These are phyloP conservation scores for Mormyrus iriodes DNA, from an alignment of 2,113 vertebrate genomes.

Conservation along the genomic window DNA sequence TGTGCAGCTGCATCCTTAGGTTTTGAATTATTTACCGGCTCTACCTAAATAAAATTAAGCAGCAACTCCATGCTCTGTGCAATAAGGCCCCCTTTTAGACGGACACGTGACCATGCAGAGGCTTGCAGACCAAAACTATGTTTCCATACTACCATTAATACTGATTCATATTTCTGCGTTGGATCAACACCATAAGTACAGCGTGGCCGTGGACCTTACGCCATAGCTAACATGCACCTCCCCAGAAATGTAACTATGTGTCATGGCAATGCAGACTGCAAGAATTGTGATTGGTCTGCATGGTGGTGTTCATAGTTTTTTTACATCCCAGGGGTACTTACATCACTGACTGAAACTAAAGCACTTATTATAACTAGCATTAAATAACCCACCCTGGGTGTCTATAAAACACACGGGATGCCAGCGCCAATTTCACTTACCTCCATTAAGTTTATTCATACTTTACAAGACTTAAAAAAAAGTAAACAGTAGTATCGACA, in stretches of 20 bases:
- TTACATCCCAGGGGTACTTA: neutral
- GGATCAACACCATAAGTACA: neutral
- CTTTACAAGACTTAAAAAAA: neutral
- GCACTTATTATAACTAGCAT: neutral
- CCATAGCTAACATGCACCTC: neutral
- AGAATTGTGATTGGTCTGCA: too few species aligned
- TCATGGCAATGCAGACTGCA: neutral
- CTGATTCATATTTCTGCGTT: neutral
- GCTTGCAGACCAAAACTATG: neutral
- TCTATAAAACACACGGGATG: neutral
- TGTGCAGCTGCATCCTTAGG: neutral
- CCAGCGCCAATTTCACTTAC: neutral
- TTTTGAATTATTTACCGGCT: neutral
- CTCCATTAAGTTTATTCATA: neutral
- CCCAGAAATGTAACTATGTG: neutral
- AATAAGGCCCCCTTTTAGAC: neutral
- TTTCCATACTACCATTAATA: neutral
- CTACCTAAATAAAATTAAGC: neutral
- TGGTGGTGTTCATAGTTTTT: too few species aligned
- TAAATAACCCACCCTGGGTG: neutral
- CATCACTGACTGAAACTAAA: neutral
- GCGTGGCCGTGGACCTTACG: neutral
- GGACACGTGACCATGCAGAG: neutral
- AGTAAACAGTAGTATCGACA: neutral
- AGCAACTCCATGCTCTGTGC: neutral